Conservation (phyloP, 2,797 vertebrate species). For the Pseudochromis fuscus region DNA sequence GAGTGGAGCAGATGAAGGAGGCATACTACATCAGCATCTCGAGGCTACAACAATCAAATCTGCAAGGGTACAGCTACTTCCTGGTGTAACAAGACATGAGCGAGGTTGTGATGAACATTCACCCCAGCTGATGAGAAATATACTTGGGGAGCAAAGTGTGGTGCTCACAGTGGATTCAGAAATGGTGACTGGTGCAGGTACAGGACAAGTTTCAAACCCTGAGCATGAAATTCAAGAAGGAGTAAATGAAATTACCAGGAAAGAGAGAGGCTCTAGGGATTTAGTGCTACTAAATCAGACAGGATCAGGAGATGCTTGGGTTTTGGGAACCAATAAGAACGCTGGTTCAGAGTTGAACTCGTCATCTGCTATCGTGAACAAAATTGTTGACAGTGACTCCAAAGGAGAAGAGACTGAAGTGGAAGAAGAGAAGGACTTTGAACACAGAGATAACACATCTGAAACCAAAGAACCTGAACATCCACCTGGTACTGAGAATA, state of each 20-base stretch:
- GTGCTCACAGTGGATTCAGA: neutral
- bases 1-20: conserved; percentile 13
- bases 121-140: neutral
- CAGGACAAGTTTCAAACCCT: neutral
- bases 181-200: neutral
- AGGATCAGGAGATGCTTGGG: neutral
- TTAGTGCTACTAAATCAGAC: neutral
- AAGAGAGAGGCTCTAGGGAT: neutral
- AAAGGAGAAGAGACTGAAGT: neutral
- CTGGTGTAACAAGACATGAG: conserved; percentile 6
- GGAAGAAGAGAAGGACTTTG: neutral
- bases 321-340: neutral
- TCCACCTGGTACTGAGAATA: neutral
- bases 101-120: conserved; percentile 2
- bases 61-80: neutral
- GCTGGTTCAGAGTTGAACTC: neutral
- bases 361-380: neutral
- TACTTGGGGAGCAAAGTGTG: neutral
- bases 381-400: neutral
- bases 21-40: neutral
- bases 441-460: neutral
- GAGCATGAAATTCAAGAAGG: neutral
- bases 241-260: neutral
- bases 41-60: conserved; percentile 5
- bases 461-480: conserved; percentile 8